Conservation (phyloP, 37 sponge, comb jelly and placozoan genomes). For the Hexactinellida sp. region DNA sequence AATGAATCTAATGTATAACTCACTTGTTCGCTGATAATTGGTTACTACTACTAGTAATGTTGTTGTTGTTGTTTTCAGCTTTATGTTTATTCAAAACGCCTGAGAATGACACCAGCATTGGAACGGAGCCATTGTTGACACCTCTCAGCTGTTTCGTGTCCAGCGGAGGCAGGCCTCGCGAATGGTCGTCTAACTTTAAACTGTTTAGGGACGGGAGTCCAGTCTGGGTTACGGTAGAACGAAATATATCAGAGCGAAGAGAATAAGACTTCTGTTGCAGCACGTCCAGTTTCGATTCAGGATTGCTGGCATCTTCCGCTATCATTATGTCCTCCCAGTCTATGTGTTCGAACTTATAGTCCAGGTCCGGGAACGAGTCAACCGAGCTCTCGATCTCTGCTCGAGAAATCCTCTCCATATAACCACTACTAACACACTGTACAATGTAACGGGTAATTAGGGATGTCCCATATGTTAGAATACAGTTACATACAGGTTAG, state of each 20-base stretch:
- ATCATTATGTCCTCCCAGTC: conserved; percentile 63
- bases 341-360: conserved; percentile 8
- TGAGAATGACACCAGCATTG: background rate
- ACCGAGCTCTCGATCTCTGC: conserved; percentile 3
- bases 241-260: background rate
- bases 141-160: background rate
- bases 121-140: background rate
- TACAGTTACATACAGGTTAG: too few relatives aligned
- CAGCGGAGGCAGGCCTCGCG: background rate
- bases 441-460: too few relatives aligned
- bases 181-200: conserved; percentile 5
- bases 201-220: background rate
- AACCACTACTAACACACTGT: too few relatives aligned
- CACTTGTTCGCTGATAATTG: too few relatives aligned
- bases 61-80: too few relatives aligned
- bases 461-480: too few relatives aligned
- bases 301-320: conserved; percentile 50
- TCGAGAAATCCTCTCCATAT: background rate
- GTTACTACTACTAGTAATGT: too few relatives aligned
- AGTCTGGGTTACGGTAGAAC: background rate
- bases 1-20: too few relatives aligned
- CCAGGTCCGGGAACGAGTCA: background rate
- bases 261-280: background rate
- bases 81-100: background rate
- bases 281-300: background rate